Conservation (phyloP, 2,113 vertebrate genomes). For the Vanacampus margaritifer region DNA sequence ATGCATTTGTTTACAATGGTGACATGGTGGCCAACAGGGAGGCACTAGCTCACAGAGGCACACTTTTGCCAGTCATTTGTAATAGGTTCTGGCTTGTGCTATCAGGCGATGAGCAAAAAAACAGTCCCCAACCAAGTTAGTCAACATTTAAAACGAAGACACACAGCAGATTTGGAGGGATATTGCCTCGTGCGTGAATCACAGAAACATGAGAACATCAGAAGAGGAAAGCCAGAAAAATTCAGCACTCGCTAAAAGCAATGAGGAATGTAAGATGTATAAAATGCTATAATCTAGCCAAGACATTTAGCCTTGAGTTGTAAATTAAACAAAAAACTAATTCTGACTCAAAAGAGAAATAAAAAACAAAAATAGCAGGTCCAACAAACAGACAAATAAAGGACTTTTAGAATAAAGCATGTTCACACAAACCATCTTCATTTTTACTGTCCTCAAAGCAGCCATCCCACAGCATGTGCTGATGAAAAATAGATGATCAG, state of each 20-base stretch:
- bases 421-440: neutral
- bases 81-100: neutral
- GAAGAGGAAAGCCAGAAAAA: neutral
- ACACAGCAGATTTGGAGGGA: neutral
- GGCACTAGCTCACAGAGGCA: too few relatives aligned
- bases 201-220: neutral
- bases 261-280: neutral
- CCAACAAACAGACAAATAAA: neutral
- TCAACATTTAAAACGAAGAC: neutral
- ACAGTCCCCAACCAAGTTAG: neutral
- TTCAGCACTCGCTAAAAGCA: neutral
- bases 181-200: neutral
- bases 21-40: neutral
- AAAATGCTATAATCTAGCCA: neutral
- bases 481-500: constrained; percentile 82
- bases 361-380: neutral
- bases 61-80: too few relatives aligned
- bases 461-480: constrained; percentile 40
- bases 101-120: neutral
- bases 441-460: constrained; percentile 36
- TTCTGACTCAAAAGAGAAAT: neutral
- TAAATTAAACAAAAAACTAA: neutral
- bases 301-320: neutral
- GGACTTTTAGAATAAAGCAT: neutral
- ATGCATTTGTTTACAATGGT: neutral